These are phyloP conservation scores for Enhydra lutris DNA, from an alignment of 2,113 vertebrate genomes.

Conservation along the genomic window DNA sequence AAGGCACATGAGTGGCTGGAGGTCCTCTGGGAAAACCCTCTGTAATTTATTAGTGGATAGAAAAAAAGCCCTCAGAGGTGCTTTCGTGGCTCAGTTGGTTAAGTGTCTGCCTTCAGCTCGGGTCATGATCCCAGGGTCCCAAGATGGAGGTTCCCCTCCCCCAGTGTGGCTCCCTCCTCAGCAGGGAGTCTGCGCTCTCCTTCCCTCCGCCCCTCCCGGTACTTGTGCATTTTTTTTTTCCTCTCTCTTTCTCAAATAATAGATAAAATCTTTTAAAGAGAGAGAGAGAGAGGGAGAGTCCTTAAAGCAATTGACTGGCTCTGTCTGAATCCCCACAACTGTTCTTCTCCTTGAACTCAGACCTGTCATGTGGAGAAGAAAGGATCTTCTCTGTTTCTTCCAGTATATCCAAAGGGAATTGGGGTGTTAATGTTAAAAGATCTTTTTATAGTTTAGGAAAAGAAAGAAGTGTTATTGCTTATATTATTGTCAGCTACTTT, in stretches of 20 bases:
- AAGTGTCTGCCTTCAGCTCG: background rate
- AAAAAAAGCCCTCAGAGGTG: background rate
- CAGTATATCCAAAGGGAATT: background rate
- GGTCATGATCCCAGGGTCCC: background rate
- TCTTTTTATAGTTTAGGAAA: background rate
- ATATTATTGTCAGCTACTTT: background rate
- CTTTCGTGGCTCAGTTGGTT: background rate
- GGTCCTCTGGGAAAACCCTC: background rate
- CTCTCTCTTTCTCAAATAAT: background rate
- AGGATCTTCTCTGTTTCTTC: background rate
- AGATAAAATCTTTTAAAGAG: background rate
- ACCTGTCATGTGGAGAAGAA: background rate
- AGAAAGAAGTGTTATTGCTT: background rate
- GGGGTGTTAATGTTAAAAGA: background rate
- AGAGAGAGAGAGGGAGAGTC: background rate
- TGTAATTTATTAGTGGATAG: background rate
- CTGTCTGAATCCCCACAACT: background rate
- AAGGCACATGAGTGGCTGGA: background rate
- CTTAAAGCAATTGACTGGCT: background rate
- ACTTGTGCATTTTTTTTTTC: background rate
- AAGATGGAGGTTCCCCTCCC: background rate
- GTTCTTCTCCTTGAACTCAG: background rate
- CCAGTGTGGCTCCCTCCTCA: background rate
- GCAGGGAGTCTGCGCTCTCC: background rate
- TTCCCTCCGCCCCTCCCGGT: fast-evolving